phyloP scores from a whole-genome alignment of 2,113 vertebrate species.

The Malurus cyaneus region DNA sequence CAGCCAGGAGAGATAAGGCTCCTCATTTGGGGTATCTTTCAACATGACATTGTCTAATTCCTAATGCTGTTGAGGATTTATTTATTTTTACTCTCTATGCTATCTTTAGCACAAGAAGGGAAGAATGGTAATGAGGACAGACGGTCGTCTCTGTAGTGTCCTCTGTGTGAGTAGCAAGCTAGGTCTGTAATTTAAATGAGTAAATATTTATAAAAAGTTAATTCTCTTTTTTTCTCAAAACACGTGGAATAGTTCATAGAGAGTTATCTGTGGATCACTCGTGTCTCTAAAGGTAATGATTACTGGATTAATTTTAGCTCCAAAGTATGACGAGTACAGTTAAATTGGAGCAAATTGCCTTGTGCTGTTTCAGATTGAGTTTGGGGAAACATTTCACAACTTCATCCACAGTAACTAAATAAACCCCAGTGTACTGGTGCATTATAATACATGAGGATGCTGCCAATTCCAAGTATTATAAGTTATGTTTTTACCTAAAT shows the following conservation, averaged over 20 bases:
- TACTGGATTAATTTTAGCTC: neutral
- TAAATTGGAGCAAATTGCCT: neutral
- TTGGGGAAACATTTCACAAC: neutral
- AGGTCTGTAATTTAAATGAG: neutral
- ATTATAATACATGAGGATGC: neutral
- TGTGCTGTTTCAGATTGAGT: neutral
- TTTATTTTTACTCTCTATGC: slow-evolving; percentile 47
- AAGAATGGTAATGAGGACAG: slow-evolving; percentile 12
- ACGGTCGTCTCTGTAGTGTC: neutral
- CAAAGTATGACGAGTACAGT: neutral
- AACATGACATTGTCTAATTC: slow-evolving; percentile 43
- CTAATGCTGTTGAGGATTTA: slow-evolving; percentile 53
- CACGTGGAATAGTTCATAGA: neutral
- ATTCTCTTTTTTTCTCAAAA: neutral
- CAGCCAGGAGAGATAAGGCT: neutral
- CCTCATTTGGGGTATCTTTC: slow-evolving; percentile 1
- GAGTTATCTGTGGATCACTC: neutral
- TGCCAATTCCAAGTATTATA: neutral
- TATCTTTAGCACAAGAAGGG: slow-evolving; percentile 48
- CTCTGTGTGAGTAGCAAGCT: neutral
- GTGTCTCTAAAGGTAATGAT: neutral
- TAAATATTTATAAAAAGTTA: neutral
- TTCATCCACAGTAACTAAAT: neutral
- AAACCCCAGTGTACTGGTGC: fast-evolving
- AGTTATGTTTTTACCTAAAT: neutral